These are phyloP conservation scores for Crotalus horridus DNA, from an alignment of 2,113 vertebrate genomes.

Conservation along the genomic window DNA sequence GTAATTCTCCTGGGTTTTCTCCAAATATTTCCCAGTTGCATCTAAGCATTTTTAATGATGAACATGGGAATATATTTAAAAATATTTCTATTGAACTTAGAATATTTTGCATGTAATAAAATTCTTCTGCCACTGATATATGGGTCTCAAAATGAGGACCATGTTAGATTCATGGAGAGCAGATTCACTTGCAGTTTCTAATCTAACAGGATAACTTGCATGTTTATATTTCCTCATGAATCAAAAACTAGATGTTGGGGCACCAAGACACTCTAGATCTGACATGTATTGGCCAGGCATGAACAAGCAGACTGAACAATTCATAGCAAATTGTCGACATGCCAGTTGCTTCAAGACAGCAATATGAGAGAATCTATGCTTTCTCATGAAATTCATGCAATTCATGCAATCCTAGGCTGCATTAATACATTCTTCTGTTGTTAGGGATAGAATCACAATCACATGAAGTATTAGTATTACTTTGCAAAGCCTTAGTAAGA, in stretches of 20 bases:
- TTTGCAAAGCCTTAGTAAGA: not conserved
- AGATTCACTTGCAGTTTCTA: not conserved
- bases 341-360: not conserved
- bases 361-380: not conserved
- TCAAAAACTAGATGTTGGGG: not conserved
- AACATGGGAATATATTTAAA: not conserved
- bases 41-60: not conserved
- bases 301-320: not conserved
- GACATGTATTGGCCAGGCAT: not conserved
- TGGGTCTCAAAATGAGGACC: not conserved
- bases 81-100: not conserved
- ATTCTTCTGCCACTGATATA: not conserved
- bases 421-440: not conserved
- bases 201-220: not conserved
- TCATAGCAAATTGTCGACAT: not conserved
- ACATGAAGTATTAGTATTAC: not conserved
- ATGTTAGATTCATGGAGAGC: not conserved
- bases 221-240: not conserved
- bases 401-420: not conserved
- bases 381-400: not conserved
- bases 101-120: not conserved
- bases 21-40: too few relatives aligned
- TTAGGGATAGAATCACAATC: not conserved
- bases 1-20: not conserved
- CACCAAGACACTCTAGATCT: not conserved